Evolutionary conservation across 2,797 vertebrate species (phyloP), one percentile per base, ranked within the genome.

Genomic region (Lagocephalus sceleratus): DNA sequence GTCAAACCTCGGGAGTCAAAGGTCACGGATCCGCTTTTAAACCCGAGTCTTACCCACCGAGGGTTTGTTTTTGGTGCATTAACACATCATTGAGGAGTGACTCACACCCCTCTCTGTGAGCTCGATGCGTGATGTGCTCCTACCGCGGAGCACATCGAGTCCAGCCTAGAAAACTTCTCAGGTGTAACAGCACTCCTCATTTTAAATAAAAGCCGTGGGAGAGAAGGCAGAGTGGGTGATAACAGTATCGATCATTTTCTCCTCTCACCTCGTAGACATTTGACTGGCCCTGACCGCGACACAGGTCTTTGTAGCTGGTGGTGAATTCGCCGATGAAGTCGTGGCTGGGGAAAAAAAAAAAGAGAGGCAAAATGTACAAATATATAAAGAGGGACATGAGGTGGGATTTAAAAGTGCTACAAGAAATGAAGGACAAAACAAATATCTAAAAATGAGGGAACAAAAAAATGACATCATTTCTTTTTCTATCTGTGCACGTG

Each of bases 301-400:
- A 94, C 53, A 98, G 86, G 51, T 96, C 94, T 77, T 94, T 91
- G 88, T 92, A 97, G 83, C 93, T 96, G 64, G 93, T 94, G 67
- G 91, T 94, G 83, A 97, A 97, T 87, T 97, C 95, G 3, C 95
- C 95, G 0, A 98, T 98, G 87, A 97, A 97, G 80, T 98, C 95
- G 0, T 98, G 95, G 85, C 95, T 98, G 86, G 2, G 74, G 75
- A 42, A 17, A 25, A 71, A 46, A 14, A 23, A 21, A 46, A 11
- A 60, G 61, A 35, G 21, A 29, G 40, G n/a, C 40, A 42, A 6
- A 42, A 42, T 16, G 40, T 7, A n/a, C 6, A 42, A 6, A 42
- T 17, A 7, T 19, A 10, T 7, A 42, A 19, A 42, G 7, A 1
- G n/a, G 17, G 17, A 40, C n/a, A 5, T 40, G 39, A 11, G 10